Conservation (phyloP, 1,140 invertebrate genomes). For the Microplitis demolitor region DNA sequence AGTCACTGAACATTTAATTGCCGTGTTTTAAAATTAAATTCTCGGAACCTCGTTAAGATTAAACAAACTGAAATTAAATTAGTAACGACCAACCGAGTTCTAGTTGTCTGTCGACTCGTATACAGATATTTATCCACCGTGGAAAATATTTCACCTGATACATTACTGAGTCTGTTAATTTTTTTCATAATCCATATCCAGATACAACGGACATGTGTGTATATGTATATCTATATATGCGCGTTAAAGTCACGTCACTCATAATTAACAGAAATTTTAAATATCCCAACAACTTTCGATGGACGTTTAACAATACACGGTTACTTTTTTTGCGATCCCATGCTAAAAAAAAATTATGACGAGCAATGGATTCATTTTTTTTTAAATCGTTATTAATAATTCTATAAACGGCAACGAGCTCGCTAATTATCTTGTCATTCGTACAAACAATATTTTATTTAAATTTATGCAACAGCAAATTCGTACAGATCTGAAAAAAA, state of each 20-base stretch:
- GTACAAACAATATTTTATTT: too few relatives aligned
- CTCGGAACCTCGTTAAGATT: slow-evolving; percentile 40
- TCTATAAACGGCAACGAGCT: too few relatives aligned
- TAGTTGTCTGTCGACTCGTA: slow-evolving; percentile 1
- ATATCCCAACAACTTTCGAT: background rate
- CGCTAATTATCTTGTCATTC: too few relatives aligned
- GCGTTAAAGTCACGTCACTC: slow-evolving; percentile 2
- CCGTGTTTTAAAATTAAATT: slow-evolving; percentile 37
- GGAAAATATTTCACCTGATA: background rate
- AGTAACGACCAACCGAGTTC: slow-evolving; percentile 20
- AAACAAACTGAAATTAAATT: slow-evolving; percentile 38
- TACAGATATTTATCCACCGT: slow-evolving; percentile 17
- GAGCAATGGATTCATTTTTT: background rate
- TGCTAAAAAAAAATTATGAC: background rate
- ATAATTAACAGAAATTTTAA: slow-evolving; percentile 6
- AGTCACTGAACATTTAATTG: slow-evolving; percentile 34
- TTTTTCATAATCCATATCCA: background rate
- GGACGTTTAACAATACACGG: background rate
- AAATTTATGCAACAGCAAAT: too few relatives aligned
- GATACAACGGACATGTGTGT: background rate
- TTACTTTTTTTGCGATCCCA: background rate
- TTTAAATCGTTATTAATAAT: background rate
- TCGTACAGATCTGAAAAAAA: too few relatives aligned
- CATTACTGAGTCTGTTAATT: background rate
- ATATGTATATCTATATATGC: background rate